A percentile compares a stretch with the other conserved stretches of the same genome.
phyloP scores from a whole-genome alignment of 2,888 invertebrate genomes.

The Hirtodrosophila duncani region DNA sequence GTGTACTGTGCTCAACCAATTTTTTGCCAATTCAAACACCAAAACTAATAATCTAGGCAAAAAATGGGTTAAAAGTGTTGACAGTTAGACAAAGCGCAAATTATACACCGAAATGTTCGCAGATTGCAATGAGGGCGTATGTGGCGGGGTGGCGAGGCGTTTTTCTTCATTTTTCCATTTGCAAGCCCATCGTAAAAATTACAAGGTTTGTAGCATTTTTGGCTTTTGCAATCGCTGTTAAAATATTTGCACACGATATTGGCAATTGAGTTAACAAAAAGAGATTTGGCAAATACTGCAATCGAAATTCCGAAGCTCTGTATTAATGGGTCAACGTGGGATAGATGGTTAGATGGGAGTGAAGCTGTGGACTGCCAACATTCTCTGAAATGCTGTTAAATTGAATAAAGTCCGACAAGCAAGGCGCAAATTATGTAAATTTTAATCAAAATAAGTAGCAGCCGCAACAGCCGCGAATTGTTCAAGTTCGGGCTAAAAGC shows the following conservation, averaged over 20 bases:
- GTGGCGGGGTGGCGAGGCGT: not conserved
- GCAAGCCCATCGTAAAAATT: slow-evolving; percentile 40
- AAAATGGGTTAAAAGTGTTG: slow-evolving; percentile 69
- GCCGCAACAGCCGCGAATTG: slow-evolving; percentile 61
- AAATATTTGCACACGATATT: slow-evolving; percentile 67
- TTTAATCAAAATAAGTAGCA: slow-evolving; percentile 66
- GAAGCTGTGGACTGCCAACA: too few species aligned
- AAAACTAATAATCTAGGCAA: slow-evolving; percentile 42
- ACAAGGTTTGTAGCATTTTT: slow-evolving; percentile 46
- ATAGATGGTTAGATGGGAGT: too few species aligned
- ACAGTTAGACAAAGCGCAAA: slow-evolving; percentile 66
- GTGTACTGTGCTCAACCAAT: slow-evolving; percentile 27
- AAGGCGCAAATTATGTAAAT: slow-evolving; percentile 60
- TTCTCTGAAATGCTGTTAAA: slow-evolving; percentile 42
- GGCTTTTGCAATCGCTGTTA: slow-evolving; percentile 45
- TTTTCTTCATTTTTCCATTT: too few species aligned
- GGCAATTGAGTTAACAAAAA: slow-evolving; percentile 63
- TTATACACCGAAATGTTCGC: slow-evolving; percentile 46
- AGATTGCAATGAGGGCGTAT: slow-evolving; percentile 19
- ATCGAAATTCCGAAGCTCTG: slow-evolving; percentile 13
- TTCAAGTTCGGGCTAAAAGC: slow-evolving; percentile 56
- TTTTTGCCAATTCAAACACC: slow-evolving; percentile 28
- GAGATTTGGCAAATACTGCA: slow-evolving; percentile 50
- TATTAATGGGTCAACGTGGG: slow-evolving; percentile 33
- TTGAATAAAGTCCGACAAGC: slow-evolving; percentile 37